phyloP scores from a whole-genome alignment of 1,140 invertebrate species.

The Sitodiplosis mosellana region DNA sequence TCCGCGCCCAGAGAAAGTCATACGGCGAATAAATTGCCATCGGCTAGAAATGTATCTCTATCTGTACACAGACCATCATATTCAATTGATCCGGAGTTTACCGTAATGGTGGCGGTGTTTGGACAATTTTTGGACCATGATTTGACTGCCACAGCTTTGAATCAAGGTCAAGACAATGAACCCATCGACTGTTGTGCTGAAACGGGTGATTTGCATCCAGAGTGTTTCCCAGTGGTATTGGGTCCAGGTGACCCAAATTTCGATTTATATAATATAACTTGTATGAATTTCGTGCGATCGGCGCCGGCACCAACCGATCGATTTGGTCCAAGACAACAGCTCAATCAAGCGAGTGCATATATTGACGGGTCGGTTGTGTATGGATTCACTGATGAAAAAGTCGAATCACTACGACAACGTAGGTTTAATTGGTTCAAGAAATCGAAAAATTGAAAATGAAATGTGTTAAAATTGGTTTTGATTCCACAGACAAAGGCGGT shows the following conservation, averaged over 20 bases:
- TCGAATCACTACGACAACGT: not conserved
- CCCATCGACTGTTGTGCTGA: constrained; percentile 21
- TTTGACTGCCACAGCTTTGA: constrained; percentile 65
- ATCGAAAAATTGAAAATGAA: not conserved
- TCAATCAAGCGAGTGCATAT: constrained; percentile 78
- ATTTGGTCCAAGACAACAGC: constrained; percentile 65
- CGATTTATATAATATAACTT: constrained; percentile 39
- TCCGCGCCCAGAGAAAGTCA: constrained; percentile 39
- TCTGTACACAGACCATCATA: constrained; percentile 51
- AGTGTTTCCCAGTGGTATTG: constrained; percentile 60
- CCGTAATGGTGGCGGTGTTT: constrained; percentile 71
- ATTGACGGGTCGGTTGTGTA: constrained; percentile 83
- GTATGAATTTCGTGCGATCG: constrained; percentile 70
- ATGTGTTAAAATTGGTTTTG: constrained; percentile 28
- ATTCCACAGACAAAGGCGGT: constrained; percentile 36
- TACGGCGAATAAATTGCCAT: constrained; percentile 38
- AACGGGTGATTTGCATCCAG: constrained; percentile 39
- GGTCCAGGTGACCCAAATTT: constrained; percentile 48
- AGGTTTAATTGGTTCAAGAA: not conserved
- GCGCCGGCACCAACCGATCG: constrained; percentile 73
- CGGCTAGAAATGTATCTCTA: constrained; percentile 52
- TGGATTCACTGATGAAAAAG: constrained; percentile 34
- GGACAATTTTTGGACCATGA: constrained; percentile 96
- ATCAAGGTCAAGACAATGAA: constrained; percentile 31
- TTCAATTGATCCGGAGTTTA: constrained; percentile 49